Base-by-base conservation (phyloP, 2,113 vertebrate genomes). In the Athene noctua region DNA sequence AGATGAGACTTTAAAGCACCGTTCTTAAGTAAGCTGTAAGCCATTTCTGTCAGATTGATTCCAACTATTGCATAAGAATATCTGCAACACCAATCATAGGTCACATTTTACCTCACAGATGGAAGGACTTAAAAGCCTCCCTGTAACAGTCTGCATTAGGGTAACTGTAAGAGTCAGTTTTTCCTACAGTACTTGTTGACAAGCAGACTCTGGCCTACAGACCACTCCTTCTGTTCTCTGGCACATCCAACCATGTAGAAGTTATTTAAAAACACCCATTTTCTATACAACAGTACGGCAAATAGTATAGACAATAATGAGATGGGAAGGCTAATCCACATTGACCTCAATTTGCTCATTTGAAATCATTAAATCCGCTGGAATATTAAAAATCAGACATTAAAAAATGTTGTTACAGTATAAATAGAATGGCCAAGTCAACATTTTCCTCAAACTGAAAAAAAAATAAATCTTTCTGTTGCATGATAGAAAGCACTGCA, bases 51-150 rank as follows among this genome's bases (percentile, higher is more conserved):
- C 96, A 99, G 97, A 92, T 99, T 99, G 96, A 99, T 99, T 70
- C 99, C 99, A 95, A 99, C 99, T 92, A 99, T 99, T 95, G 99
- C 99, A 92, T 99, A 99, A 10, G 99, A 99, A 92, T 99, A 99
- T 73, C 99, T 99, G 91, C 85, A 97, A 97, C 5, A 93, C n/a
- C 87, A 92, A 94, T 55, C 72, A 80, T 4, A 94, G 47, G 27
- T 79, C 30, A 54, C 12, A 5, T 65, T 95, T 85, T 40, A 61
- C 16, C 29, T 57, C 4, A 10, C 2, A 30, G 34, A 68, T 0
- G 2, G 0, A 47, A 67, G 80, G 44, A 32, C 19, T 54, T 18
- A 3, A 49, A 73, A 47, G 44, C 36, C 79, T 52, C 49, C 52
- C 44, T 67, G 42, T 62, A 73, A 79, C 36, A n/a, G 12, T 18